phyloP scores from a whole-genome alignment of 2,797 vertebrate species.

The Platalea minor region DNA sequence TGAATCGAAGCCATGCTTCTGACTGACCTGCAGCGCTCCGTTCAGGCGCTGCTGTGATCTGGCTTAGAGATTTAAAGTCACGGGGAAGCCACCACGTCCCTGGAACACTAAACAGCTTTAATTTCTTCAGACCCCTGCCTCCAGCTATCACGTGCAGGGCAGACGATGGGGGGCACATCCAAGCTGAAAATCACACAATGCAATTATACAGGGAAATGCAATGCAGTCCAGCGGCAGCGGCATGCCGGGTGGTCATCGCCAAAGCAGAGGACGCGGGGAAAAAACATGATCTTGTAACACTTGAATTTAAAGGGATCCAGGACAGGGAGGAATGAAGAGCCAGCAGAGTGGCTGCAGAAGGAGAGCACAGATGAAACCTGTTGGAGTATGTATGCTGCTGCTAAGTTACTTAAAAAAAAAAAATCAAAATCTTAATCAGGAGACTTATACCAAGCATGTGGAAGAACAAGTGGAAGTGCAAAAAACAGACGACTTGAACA shows the following conservation, averaged over 20 bases:
- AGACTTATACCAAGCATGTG: not conserved
- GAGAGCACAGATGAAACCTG: not conserved
- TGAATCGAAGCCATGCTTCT: not conserved
- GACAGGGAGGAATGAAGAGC: not conserved
- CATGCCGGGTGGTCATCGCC: not conserved
- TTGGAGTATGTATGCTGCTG: not conserved
- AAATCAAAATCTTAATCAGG: not conserved
- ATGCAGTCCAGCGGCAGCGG: not conserved
- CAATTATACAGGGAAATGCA: not conserved
- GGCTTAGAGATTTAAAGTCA: not conserved
- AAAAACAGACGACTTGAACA: not conserved
- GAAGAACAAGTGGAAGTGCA: not conserved
- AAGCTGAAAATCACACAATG: not conserved
- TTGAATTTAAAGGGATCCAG: not conserved
- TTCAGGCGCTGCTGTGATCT: not conserved
- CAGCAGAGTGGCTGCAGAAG: not conserved
- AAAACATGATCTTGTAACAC: not conserved
- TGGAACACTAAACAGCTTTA: not conserved
- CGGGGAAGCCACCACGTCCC: not conserved
- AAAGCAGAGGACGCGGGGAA: not conserved
- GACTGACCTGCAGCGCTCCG: not conserved
- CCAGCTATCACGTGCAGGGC: not conserved
- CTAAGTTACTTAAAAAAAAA: not conserved
- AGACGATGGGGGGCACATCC: fast-evolving
- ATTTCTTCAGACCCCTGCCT: not conserved